phyloP scores from a whole-genome alignment of 2,888 invertebrate genomes.

The Lycaena phlaeas region DNA sequence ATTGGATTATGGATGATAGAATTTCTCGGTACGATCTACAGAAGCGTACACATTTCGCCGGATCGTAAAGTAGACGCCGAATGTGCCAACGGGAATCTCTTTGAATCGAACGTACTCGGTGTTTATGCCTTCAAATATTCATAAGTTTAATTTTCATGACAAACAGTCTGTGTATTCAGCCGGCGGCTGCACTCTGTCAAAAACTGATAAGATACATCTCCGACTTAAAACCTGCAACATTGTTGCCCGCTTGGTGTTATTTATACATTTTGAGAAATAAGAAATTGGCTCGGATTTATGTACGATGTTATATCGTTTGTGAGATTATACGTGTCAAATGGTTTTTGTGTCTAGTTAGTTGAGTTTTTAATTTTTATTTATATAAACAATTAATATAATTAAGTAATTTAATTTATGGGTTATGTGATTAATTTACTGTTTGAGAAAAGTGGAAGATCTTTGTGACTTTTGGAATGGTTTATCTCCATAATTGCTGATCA shows the following conservation, averaged over 20 bases:
- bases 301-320: too few species aligned
- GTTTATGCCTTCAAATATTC: slow-evolving; percentile 13
- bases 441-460: too few species aligned
- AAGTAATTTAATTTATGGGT: too few species aligned
- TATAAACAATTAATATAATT: too few species aligned
- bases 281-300: too few species aligned
- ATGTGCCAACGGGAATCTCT: neutral
- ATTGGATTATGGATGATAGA: too few species aligned
- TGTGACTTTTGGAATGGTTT: too few species aligned
- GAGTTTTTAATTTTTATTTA: too few species aligned
- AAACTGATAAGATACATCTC: slow-evolving; percentile 6
- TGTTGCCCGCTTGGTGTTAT: slow-evolving; percentile 4
- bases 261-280: neutral
- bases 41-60: neutral
- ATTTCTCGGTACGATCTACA: slow-evolving; percentile 1
- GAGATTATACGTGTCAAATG: too few species aligned
- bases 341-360: too few species aligned
- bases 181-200: slow-evolving; percentile 14
- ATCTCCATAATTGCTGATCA: too few species aligned
- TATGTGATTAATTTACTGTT: too few species aligned
- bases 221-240: slow-evolving; percentile 4
- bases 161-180: slow-evolving; percentile 16
- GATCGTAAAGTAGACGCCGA: slow-evolving; percentile 1
- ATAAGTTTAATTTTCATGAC: slow-evolving; percentile 17
- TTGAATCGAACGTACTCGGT: neutral